A percentile compares a stretch with the other conserved stretches of the same genome.
Conservation (phyloP, 2,113 vertebrate species). For the Copsychus sechellarum region DNA sequence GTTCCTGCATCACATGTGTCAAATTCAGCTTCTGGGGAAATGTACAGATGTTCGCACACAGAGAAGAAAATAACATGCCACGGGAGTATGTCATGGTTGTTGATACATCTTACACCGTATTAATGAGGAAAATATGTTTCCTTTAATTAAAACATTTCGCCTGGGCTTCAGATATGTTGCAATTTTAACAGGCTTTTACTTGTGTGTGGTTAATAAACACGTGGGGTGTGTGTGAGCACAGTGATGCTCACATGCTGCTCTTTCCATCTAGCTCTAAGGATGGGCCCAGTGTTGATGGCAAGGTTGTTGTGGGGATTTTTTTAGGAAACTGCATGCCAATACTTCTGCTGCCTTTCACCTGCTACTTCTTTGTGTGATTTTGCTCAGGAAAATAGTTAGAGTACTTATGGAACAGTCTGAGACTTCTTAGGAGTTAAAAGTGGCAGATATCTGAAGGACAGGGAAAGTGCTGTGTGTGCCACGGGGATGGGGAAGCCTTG, state of each 20-base stretch:
- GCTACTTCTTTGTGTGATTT: not conserved
- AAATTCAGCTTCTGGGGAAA: slow-evolving; percentile 59
- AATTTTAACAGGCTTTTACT: slow-evolving; percentile 17
- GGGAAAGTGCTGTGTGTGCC: rapidly evolving
- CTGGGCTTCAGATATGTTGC: not conserved
- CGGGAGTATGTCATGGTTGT: slow-evolving; percentile 24
- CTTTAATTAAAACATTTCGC: slow-evolving; percentile 45
- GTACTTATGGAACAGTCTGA: not conserved
- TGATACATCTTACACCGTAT: slow-evolving; percentile 21
- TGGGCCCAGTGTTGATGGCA: not conserved
- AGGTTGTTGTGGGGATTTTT: not conserved
- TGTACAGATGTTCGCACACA: slow-evolving; percentile 56
- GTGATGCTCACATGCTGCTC: not conserved
- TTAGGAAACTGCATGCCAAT: not conserved
- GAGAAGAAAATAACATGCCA: slow-evolving; percentile 37
- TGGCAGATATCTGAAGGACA: not conserved
- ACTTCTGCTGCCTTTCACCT: not conserved
- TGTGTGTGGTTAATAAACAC: slow-evolving; percentile 2
- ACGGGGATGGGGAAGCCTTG: not conserved
- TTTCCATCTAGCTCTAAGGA: not conserved
- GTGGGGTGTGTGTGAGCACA: not conserved
- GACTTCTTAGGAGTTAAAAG: not conserved
- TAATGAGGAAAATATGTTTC: slow-evolving; percentile 56
- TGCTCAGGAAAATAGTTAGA: not conserved
- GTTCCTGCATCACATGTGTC: slow-evolving; percentile 54